These are phyloP conservation scores for Halictus rubicundus DNA, from an alignment of 1,140 invertebrate species.

Conservation along the genomic window DNA sequence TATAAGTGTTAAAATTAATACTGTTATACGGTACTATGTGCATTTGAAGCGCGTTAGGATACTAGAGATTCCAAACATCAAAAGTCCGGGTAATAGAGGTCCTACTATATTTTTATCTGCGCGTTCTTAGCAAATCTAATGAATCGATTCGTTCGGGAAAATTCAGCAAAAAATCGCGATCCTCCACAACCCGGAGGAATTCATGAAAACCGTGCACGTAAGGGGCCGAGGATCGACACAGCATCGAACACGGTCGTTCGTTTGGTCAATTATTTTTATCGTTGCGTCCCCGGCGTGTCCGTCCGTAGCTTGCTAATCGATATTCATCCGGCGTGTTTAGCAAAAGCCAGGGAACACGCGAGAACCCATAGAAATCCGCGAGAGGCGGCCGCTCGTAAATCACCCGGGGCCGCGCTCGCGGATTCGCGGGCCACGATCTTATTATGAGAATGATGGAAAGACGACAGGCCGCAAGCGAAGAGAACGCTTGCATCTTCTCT, in stretches of 20 bases:
- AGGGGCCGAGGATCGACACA: background rate
- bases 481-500: background rate
- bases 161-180: background rate
- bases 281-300: conserved; percentile 21
- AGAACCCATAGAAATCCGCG: conserved; percentile 33
- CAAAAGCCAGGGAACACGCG: conserved; percentile 37
- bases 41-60: too few relatives aligned
- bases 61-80: too few relatives aligned
- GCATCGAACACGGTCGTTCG: background rate
- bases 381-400: conserved; percentile 13
- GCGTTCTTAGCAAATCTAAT: too few relatives aligned
- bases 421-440: conserved; percentile 27
- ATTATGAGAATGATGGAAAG: conserved; percentile 52
- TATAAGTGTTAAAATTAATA: too few relatives aligned
- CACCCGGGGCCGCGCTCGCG: background rate
- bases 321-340: conserved; percentile 40
- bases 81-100: too few relatives aligned
- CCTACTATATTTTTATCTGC: too few relatives aligned
- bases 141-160: background rate
- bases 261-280: conserved; percentile 45
- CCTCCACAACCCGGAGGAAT: background rate
- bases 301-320: conserved; percentile 23
- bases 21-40: too few relatives aligned
- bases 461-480: conserved; percentile 5
- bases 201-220: conserved; percentile 28